Base-by-base conservation (phyloP, 2,888 invertebrate species). In the Hirudinaria manillensis region DNA sequence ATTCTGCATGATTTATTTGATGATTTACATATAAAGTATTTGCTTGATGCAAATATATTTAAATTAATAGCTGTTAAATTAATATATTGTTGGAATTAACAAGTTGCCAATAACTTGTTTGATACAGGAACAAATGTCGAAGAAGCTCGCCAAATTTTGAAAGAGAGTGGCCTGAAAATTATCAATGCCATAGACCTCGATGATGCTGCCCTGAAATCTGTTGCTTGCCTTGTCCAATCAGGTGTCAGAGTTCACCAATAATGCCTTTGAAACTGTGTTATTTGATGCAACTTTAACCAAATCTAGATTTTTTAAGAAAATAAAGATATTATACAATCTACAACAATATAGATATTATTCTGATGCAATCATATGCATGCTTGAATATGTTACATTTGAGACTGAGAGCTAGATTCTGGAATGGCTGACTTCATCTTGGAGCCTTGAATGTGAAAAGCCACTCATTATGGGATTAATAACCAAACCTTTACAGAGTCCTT, bases 191-290 rank as follows among this genome's bases (percentile, higher is more conserved):
- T 88, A 78, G 90, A 94, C 85, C 89, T 98, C 77, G 97, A 96
- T 81, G 93, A 94, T 83, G 99, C 97, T 21, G 98, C 99, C 0
- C 89, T 89, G 83, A 91, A 92, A 83, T 95, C 92, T 68, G 68
- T 68, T 29, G 68, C 29, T 10, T 34, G 68, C 27, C 68, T 68
- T 36, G 32, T 29, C n/a, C 24, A 27, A 27, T 61, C 61, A 61
- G 21, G 45, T 45, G 45, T 16, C 45, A 45, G 45, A 45, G 45
- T 16, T 4, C 45, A 45, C 10, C 45, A 45, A 45, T 45, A 10
- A 45, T 16, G 13, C 45, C 45, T 45, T 45, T 45, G 45, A 45
- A 45, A 45, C 45, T 45, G 45, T 10, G 16, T 10, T 45, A 16
- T 45, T 3, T 45, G 13, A 45, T 6, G 10, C 10, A 3, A 45